phyloP scores from a whole-genome alignment of 1,140 invertebrate genomes.

The Drosophila varians region DNA sequence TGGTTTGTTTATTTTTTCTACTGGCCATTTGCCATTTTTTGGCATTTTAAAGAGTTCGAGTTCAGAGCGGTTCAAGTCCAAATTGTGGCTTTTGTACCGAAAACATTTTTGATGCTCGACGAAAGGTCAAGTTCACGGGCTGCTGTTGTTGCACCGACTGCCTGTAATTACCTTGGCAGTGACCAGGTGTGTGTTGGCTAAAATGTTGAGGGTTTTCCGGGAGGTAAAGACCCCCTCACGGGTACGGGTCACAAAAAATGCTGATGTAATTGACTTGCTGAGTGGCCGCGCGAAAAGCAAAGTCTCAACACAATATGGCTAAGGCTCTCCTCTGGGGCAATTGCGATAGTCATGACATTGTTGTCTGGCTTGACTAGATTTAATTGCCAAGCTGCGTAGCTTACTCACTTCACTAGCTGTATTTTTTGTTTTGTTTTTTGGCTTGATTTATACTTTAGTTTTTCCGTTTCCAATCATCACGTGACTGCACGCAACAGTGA shows the following conservation, averaged over 20 bases:
- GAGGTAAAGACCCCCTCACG: conserved; percentile 20
- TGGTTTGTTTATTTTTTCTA: conserved; percentile 17
- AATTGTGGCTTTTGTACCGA: conserved; percentile 5
- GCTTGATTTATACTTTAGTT: conserved; percentile 23
- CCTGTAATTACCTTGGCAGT: conserved; percentile 52
- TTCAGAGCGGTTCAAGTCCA: conserved; percentile 35
- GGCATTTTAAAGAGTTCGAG: conserved; percentile 29
- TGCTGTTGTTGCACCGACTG: conserved; percentile 19
- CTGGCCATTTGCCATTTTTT: conserved; percentile 11
- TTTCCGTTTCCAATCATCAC: conserved; percentile 23
- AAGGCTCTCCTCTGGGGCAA: conserved; percentile 14
- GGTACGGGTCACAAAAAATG: conserved; percentile 34
- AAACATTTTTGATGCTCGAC: conserved; percentile 40
- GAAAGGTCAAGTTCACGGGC: conserved; percentile 59
- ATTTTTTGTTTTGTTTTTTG: conserved; percentile 5
- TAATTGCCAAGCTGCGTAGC: conserved; percentile 58
- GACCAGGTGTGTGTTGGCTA: conserved; percentile 28
- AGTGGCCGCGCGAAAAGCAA: conserved; percentile 9
- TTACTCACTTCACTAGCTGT: conserved; percentile 35
- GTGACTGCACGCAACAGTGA: conserved; percentile 53
- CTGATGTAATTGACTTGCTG: conserved; percentile 44
- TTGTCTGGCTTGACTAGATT: conserved; percentile 42
- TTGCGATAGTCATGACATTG: conserved; percentile 37
- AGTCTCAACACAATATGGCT: conserved; percentile 37
- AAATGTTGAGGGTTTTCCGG: neutral